Conservation (phyloP, 1,140 invertebrate species). For the Cherax destructor region DNA sequence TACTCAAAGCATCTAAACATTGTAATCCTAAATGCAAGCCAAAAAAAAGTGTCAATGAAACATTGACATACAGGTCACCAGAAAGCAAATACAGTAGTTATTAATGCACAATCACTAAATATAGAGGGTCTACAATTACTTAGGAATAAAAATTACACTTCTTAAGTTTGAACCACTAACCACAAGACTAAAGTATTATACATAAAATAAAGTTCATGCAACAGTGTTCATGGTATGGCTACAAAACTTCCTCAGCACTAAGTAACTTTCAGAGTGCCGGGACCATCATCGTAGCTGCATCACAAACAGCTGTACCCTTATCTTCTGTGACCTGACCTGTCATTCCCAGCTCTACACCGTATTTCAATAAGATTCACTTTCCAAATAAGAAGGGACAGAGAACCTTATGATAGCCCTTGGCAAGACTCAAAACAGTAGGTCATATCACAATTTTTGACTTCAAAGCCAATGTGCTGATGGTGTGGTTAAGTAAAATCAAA, state of each 20-base stretch:
- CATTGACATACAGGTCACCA: constrained; percentile 44
- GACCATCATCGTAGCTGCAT: constrained; percentile 39
- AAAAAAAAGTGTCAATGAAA: constrained; percentile 55
- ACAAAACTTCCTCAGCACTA: constrained; percentile 9
- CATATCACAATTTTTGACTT: constrained; percentile 34
- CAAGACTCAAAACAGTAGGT: constrained; percentile 48
- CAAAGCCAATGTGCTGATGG: constrained; percentile 42
- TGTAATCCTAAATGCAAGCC: constrained; percentile 66
- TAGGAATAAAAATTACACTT: constrained; percentile 42
- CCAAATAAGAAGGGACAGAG: constrained; percentile 39
- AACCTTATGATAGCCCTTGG: constrained; percentile 50
- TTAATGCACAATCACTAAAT: constrained; percentile 51
- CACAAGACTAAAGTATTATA: constrained; percentile 27
- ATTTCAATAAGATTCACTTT: constrained; percentile 55
- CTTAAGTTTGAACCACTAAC: constrained; percentile 54
- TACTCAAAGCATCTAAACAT: constrained; percentile 68
- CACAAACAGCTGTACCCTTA: constrained; percentile 30
- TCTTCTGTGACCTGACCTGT: constrained; percentile 41
- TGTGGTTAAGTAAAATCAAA: constrained; percentile 47
- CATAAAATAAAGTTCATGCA: constrained; percentile 7
- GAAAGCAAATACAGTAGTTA: constrained; percentile 28
- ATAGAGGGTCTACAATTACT: constrained; percentile 34
- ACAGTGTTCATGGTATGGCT: constrained; percentile 31
- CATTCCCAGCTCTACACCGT: constrained; percentile 31
- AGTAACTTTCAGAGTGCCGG: not conserved